Conservation (phyloP, 2,888 invertebrate genomes). For the Epirrita christyi region DNA sequence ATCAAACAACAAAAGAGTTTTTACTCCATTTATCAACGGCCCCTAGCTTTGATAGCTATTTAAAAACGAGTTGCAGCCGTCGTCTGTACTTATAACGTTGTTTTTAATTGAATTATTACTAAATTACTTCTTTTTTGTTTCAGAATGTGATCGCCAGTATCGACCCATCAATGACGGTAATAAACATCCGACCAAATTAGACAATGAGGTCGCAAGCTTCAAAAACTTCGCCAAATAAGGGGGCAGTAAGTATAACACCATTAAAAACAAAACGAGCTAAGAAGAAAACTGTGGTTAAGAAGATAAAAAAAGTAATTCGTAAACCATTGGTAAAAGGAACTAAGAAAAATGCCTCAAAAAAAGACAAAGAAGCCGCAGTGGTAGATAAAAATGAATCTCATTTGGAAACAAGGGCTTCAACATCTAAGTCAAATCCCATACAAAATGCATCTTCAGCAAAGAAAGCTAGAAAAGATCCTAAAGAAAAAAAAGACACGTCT, state of each 20-base stretch:
- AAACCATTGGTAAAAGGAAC: constrained; percentile 61
- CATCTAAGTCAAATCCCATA: constrained; percentile 53
- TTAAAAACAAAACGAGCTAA: constrained; percentile 65
- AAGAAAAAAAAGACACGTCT: constrained; percentile 70
- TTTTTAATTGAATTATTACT: neutral
- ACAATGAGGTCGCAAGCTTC: constrained; percentile 81
- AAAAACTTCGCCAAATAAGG: constrained; percentile 78
- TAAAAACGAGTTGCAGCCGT: constrained; percentile 49
- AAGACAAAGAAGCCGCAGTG: constrained; percentile 53
- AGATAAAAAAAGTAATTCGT: constrained; percentile 66
- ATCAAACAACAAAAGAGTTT: constrained; percentile 55
- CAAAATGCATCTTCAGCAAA: constrained; percentile 64
- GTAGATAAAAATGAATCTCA: constrained; percentile 56
- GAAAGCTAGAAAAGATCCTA: constrained; percentile 66
- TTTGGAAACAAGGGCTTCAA: constrained; percentile 57
- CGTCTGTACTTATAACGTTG: neutral
- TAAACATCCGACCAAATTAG: constrained; percentile 63
- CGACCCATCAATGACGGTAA: constrained; percentile 69
- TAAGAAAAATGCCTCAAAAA: constrained; percentile 62
- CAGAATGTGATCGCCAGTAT: constrained; percentile 71
- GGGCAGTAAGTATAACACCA: constrained; percentile 68
- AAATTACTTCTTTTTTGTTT: constrained; percentile 57
- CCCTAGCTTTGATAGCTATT: constrained; percentile 49
- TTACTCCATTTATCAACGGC: constrained; percentile 46
- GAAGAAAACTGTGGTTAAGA: constrained; percentile 63